Percentiles rank a stretch among this genome's conserved stretches.
These are phyloP conservation scores for Drosophila heteroneura DNA, from an alignment of 2,888 invertebrate genomes.

Conservation along the genomic window DNA sequence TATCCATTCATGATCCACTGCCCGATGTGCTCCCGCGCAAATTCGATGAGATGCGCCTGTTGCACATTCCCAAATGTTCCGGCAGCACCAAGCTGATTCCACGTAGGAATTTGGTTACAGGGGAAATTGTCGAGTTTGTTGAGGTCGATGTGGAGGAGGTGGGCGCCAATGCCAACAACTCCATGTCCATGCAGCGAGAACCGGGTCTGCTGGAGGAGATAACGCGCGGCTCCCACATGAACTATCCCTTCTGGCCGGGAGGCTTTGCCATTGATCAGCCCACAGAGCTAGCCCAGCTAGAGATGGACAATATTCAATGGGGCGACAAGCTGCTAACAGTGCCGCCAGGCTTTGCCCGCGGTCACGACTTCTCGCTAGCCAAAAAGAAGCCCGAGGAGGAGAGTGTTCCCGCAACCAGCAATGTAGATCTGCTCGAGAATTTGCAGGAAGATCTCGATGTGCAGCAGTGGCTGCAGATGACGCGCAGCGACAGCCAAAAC, in stretches of 20 bases:
- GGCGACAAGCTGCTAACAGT: slow-evolving; percentile 85
- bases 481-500: slow-evolving; percentile 47
- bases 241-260: slow-evolving; percentile 95
- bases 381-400: slow-evolving; percentile 3
- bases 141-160: slow-evolving; percentile 87
- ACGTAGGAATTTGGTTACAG: slow-evolving; percentile 90
- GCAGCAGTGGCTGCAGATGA: slow-evolving; percentile 82
- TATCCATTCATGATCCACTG: slow-evolving; percentile 83
- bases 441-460: slow-evolving; percentile 82
- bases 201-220: slow-evolving; percentile 90
- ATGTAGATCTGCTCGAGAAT: slow-evolving; percentile 82
- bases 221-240: slow-evolving; percentile 90
- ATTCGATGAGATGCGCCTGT: slow-evolving; percentile 76
- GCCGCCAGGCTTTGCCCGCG: slow-evolving; percentile 90
- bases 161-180: slow-evolving; percentile 90
- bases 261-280: slow-evolving; percentile 88
- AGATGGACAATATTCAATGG: slow-evolving; percentile 85
- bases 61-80: slow-evolving; percentile 76
- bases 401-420: slow-evolving; percentile 50
- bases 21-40: slow-evolving; percentile 81
- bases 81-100: slow-evolving; percentile 83
- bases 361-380: slow-evolving; percentile 86
- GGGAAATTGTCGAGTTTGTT: slow-evolving; percentile 90
- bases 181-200: slow-evolving; percentile 92
- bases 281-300: slow-evolving; percentile 85